Percentiles rank a stretch among this genome's conserved stretches.
These are phyloP conservation scores for Temnothorax ravouxi DNA, from an alignment of 2,888 invertebrate species.

Conservation along the genomic window DNA sequence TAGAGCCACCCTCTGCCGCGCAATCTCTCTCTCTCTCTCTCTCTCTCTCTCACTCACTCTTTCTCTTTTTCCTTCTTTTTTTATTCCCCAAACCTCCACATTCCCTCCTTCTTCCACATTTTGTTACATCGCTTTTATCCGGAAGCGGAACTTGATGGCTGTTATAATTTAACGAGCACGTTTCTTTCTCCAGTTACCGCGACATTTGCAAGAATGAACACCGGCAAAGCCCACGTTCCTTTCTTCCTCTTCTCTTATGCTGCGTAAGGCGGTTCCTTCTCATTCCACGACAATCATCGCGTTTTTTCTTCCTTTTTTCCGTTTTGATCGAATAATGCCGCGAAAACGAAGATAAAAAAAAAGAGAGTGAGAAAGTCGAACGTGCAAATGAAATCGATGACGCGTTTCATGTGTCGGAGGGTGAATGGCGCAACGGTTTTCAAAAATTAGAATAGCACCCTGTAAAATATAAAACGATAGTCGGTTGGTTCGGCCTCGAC, in stretches of 20 bases:
- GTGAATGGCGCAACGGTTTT: conserved; percentile 54
- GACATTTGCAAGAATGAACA: conserved; percentile 53
- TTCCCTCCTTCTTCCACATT: conserved; percentile 48
- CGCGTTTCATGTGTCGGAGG: conserved; percentile 45
- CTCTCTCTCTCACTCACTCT: conserved; percentile 17
- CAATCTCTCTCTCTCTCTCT: conserved; percentile 34
- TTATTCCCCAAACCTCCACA: conserved; percentile 17
- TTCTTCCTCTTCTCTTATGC: conserved; percentile 43
- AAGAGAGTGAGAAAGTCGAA: conserved; percentile 34
- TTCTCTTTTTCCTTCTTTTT: conserved; percentile 27
- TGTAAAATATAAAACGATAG: conserved; percentile 51
- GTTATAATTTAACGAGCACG: conserved; percentile 82
- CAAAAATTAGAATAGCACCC: conserved; percentile 69
- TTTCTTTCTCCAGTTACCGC: conserved; percentile 71
- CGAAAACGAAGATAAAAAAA: conserved; percentile 42
- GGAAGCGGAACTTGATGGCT: conserved; percentile 77
- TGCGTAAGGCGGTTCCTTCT: conserved; percentile 37
- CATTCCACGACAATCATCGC: conserved; percentile 34
- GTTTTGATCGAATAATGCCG: conserved; percentile 35
- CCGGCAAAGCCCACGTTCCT: conserved; percentile 36
- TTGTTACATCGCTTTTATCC: conserved; percentile 69
- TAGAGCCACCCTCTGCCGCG: conserved; percentile 71
- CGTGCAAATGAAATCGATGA: conserved; percentile 49
- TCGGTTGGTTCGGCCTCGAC: conserved; percentile 17
- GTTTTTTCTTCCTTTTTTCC: conserved; percentile 44